Base-by-base conservation (phyloP, 2,888 invertebrate genomes). In the Drosophila neotestacea region DNA sequence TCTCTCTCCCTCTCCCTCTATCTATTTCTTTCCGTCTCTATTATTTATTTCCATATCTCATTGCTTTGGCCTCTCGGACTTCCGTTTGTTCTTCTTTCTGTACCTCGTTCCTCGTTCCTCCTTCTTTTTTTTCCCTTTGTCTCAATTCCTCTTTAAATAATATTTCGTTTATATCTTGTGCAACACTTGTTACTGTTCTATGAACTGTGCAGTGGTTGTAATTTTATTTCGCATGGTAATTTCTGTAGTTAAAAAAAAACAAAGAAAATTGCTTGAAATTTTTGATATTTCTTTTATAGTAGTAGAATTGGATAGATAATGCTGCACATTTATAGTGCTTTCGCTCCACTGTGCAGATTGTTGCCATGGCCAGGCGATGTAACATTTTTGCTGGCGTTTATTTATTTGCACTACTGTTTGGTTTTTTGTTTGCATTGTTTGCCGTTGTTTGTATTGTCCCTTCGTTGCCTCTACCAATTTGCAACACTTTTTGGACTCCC, bases 381-480 rank as follows among this genome's bases (percentile, higher is more conserved):
- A 28, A 46, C 28, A 28, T 16, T 51, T 52, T 5, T 13, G 48
- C 34, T 47, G 69, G 78, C 73, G 69, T 65, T 65, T 70, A 73
- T 65, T 77, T 66, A 62, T 63, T 73, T 69, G 64, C 50, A 32
- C 47, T 47, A 32, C 48, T 60, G 56, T 62, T 51, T 52, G 52
- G 38, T 54, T 54, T 54, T 59, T 75, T 59, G 59, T 34, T 63
- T 61, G 72, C 41, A 46, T 54, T 61, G 58, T 59, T 64, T 62
- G 47, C 41, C 38, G 13, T 58, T 61, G 63, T 58, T 72, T 63
- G 60, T 70, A 11, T 16, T 41, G 54, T 22, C 41, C 32, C 32
- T 6, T n/a, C 61, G 60, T 56, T 70, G 65, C 60, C 10, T 16
- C 68, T 67, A 74, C 65, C 78, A 84, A 71, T 81, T 70, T 70